Conservation (phyloP, 2,113 vertebrate genomes). For the Pollimyrus isidori region DNA sequence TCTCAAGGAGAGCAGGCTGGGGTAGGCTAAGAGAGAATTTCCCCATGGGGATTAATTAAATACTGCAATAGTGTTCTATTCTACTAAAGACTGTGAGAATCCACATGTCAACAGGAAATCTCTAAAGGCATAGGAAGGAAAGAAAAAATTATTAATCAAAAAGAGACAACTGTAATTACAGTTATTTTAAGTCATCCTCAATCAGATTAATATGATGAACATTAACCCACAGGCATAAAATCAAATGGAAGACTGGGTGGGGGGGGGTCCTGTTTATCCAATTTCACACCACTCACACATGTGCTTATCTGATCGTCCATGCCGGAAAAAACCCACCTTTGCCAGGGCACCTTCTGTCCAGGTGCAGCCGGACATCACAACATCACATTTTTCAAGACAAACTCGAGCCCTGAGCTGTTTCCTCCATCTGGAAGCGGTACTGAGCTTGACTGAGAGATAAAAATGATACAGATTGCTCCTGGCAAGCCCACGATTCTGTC, state of each 20-base stretch:
- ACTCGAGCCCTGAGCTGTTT: conserved; percentile 52
- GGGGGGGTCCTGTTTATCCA: background rate
- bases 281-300: background rate
- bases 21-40: background rate
- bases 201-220: background rate
- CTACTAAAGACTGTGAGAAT: background rate
- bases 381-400: conserved; percentile 50
- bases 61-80: background rate
- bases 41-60: background rate
- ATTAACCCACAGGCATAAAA: background rate
- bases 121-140: background rate
- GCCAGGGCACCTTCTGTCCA: conserved; percentile 5
- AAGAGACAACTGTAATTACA: background rate
- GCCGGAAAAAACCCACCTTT: background rate
- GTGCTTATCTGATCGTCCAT: background rate
- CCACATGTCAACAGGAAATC: background rate
- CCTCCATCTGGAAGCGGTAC: conserved; percentile 64
- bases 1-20: background rate
- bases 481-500: conserved; percentile 62
- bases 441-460: conserved; percentile 62
- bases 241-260: background rate
- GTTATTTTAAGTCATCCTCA: background rate
- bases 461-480: conserved; percentile 64
- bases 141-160: background rate
- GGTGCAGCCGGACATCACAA: conserved; percentile 51